These are phyloP conservation scores for Amblyopsis rosae DNA, from an alignment of 2,113 vertebrate genomes.

Conservation along the genomic window DNA sequence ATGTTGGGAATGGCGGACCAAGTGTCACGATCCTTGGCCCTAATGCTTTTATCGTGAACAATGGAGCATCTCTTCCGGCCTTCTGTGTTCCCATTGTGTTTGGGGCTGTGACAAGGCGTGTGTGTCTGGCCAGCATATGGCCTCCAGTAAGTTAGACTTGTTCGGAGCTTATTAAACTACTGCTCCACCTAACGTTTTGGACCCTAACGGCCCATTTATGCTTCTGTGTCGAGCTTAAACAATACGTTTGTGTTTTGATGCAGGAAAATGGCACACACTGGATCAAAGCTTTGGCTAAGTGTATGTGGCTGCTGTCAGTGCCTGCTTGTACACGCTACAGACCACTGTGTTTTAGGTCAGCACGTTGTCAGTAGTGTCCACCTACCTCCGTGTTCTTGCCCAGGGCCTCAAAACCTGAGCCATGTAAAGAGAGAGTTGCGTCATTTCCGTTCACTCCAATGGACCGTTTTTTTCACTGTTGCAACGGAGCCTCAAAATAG, in stretches of 20 bases:
- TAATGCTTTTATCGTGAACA: constrained; percentile 53
- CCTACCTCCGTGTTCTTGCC: constrained; percentile 14
- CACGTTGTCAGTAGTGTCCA: neutral
- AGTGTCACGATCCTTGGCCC: constrained; percentile 41
- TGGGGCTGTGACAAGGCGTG: constrained; percentile 52
- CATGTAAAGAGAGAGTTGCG: too few relatives aligned
- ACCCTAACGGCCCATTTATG: constrained; percentile 5
- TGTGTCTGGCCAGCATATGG: constrained; percentile 71
- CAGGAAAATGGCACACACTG: neutral
- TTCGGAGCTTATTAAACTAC: constrained; percentile 38
- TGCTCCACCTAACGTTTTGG: neutral
- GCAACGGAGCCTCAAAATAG: too few relatives aligned
- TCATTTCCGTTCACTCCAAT: too few relatives aligned
- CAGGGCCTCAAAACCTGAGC: neutral
- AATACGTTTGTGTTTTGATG: neutral
- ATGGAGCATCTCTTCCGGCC: constrained; percentile 57
- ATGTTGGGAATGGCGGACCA: constrained; percentile 35
- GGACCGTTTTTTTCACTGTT: too few relatives aligned
- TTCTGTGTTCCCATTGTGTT: constrained; percentile 49
- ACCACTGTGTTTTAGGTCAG: constrained; percentile 4
- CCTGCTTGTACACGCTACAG: constrained; percentile 6
- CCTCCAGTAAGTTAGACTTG: constrained; percentile 45
- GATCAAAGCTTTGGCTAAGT: neutral
- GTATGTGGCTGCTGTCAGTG: neutral
- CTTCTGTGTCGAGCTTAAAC: neutral